Conservation (phyloP, 1,140 invertebrate genomes). For the Conus ventricosus region DNA sequence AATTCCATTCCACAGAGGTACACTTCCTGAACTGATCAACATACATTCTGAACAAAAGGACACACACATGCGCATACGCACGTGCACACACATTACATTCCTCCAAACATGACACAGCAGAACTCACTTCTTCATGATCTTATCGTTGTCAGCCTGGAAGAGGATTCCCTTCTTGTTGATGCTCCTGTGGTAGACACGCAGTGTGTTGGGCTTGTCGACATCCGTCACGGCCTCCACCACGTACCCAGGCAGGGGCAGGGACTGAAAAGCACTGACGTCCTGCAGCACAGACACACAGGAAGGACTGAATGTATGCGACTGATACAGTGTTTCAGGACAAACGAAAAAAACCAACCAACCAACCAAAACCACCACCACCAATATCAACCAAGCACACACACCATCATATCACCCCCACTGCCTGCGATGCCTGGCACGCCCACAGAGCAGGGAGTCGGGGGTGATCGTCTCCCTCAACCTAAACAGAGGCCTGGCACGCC, state of each 20-base stretch:
- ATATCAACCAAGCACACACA: background rate
- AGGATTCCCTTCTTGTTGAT: slow-evolving; percentile 78
- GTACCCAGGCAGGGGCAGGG: slow-evolving; percentile 81
- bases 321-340: background rate
- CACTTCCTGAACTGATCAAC: too few species aligned
- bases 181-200: slow-evolving; percentile 78
- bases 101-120: too few species aligned
- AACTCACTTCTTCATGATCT: slow-evolving; percentile 38
- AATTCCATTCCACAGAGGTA: too few species aligned
- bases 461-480: too few species aligned
- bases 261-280: slow-evolving; percentile 78
- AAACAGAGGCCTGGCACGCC: too few species aligned
- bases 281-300: slow-evolving; percentile 51
- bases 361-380: too few species aligned
- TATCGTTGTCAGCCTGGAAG: slow-evolving; percentile 76
- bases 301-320: background rate
- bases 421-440: too few species aligned
- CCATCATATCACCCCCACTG: too few species aligned
- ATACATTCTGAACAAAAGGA: background rate
- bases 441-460: too few species aligned
- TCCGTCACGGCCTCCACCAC: slow-evolving; percentile 68
- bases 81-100: slow-evolving; percentile 1
- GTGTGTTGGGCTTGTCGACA: slow-evolving; percentile 76
- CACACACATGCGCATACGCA: background rate
- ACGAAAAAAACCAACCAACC: background rate